These are phyloP conservation scores for Agriotes lineatus DNA, from an alignment of 2,888 invertebrate genomes.

Conservation along the genomic window DNA sequence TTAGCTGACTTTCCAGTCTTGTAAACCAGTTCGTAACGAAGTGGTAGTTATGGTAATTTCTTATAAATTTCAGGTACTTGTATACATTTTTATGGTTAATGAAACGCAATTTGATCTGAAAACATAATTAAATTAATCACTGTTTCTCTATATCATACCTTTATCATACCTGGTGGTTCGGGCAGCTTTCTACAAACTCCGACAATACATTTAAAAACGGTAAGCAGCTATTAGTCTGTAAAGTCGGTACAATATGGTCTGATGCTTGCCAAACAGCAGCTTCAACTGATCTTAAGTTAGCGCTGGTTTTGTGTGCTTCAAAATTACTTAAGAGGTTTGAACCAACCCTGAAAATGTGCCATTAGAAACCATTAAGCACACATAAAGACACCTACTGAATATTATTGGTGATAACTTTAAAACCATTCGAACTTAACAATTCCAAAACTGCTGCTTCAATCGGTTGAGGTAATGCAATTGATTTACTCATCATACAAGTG, in stretches of 20 bases:
- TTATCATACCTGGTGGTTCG: constrained; percentile 53
- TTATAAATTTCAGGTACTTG: constrained; percentile 66
- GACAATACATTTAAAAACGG: constrained; percentile 65
- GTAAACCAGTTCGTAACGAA: constrained; percentile 74
- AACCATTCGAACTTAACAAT: constrained; percentile 67
- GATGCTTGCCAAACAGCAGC: constrained; percentile 65
- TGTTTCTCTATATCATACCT: too few relatives aligned
- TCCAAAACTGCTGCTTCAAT: constrained; percentile 53
- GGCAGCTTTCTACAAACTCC: constrained; percentile 49
- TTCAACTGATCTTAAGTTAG: constrained; percentile 66
- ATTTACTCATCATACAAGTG: constrained; percentile 44
- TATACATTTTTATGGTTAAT: constrained; percentile 61
- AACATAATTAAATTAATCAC: too few relatives aligned
- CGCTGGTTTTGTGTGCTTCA: constrained; percentile 61
- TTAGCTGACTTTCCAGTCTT: constrained; percentile 72
- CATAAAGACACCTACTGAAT: constrained; percentile 53
- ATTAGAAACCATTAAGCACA: neutral
- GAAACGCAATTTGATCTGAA: constrained; percentile 63
- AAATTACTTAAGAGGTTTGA: constrained; percentile 68
- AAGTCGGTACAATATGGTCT: constrained; percentile 67
- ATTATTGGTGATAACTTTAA: constrained; percentile 65
- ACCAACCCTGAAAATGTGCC: constrained; percentile 59
- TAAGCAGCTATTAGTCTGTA: constrained; percentile 65
- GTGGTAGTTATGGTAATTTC: constrained; percentile 57
- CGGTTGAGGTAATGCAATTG: constrained; percentile 28